A percentile compares a stretch with the other conserved stretches of the same genome.
Conservation (phyloP, 1,140 invertebrate genomes). For the Diorhabda sublineata region DNA sequence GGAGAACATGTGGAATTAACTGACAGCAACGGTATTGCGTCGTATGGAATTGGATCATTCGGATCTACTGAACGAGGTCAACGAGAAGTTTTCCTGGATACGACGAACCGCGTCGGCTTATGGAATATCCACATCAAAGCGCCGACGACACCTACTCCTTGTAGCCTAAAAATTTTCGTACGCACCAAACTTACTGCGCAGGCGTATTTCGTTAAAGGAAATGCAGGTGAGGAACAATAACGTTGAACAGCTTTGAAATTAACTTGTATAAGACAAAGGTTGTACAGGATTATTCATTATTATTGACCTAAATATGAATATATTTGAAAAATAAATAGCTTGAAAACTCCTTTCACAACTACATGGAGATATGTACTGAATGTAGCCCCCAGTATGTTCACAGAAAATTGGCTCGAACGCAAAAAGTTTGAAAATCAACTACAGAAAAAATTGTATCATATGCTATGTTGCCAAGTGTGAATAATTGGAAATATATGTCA, state of each 20-base stretch:
- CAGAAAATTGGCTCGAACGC: too few species aligned
- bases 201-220: conserved; percentile 16
- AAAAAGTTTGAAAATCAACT: too few species aligned
- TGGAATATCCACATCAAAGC: conserved; percentile 29
- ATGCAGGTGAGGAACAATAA: conserved; percentile 10
- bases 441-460: too few species aligned
- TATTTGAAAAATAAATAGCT: too few species aligned
- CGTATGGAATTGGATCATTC: conserved; percentile 31
- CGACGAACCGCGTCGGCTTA: conserved; percentile 24
- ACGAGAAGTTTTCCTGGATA: conserved; percentile 34
- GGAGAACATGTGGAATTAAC: conserved; percentile 23
- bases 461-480: too few species aligned
- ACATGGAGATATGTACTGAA: too few species aligned
- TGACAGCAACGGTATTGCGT: conserved; percentile 20
- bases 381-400: too few species aligned
- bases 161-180: conserved; percentile 34
- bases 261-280: neutral
- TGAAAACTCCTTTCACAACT: too few species aligned
- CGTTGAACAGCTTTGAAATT: neutral
- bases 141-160: conserved; percentile 25
- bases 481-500: too few species aligned
- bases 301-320: too few species aligned
- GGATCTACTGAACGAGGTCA: conserved; percentile 19
- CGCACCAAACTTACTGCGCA: conserved; percentile 25
- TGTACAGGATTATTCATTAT: too few species aligned